A percentile compares a stretch with the other conserved stretches of the same genome.
These are phyloP conservation scores for Panagrolaimus sp. DNA, from an alignment of 1,140 invertebrate species.

Conservation along the genomic window DNA sequence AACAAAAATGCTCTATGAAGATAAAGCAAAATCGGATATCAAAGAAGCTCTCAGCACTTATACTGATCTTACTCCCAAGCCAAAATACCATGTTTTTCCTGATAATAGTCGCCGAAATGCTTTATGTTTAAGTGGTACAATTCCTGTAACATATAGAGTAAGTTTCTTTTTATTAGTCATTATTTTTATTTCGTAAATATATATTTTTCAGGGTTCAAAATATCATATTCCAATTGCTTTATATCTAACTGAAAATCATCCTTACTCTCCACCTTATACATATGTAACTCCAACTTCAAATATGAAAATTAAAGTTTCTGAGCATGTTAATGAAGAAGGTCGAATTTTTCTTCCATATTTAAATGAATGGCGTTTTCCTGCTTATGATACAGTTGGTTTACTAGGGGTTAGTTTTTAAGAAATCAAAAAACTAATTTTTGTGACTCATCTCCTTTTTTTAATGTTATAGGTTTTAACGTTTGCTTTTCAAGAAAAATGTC, in stretches of 20 bases:
- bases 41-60: constrained; percentile 68
- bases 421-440: constrained; percentile 20
- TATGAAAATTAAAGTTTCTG: constrained; percentile 90
- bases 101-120: constrained; percentile 28
- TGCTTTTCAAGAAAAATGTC: constrained; percentile 87
- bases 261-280: constrained; percentile 90
- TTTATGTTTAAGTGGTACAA: constrained; percentile 43
- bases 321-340: constrained; percentile 87
- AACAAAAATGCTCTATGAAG: constrained; percentile 72
- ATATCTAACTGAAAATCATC: constrained; percentile 93
- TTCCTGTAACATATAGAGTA: constrained; percentile 53
- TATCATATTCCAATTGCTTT: constrained; percentile 96
- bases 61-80: constrained; percentile 66
- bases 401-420: constrained; percentile 44
- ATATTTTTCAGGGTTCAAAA: constrained; percentile 64
- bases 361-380: constrained; percentile 83
- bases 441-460: constrained; percentile 18
- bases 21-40: constrained; percentile 71
- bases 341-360: constrained; percentile 94
- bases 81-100: constrained; percentile 64
- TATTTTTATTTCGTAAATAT: constrained; percentile 17
- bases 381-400: constrained; percentile 56
- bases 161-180: constrained; percentile 20
- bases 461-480: constrained; percentile 74
- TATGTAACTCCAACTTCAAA: constrained; percentile 88